Conservation (phyloP, 2,797 vertebrate genomes). For the Allochrocebus solatus region DNA sequence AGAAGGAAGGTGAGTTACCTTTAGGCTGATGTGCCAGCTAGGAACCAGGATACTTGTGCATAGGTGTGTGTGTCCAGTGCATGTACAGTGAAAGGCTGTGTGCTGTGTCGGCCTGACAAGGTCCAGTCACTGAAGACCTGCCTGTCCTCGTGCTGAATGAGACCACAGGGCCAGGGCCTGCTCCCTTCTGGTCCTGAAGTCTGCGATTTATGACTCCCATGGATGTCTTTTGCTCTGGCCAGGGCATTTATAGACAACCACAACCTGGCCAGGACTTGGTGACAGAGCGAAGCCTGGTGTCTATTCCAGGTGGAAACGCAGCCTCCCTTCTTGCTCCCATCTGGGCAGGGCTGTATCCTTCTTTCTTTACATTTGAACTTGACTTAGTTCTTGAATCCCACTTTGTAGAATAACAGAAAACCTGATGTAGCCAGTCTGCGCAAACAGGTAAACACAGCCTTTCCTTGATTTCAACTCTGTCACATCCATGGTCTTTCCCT, state of each 20-base stretch:
- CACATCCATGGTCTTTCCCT: neutral
- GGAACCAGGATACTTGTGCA: neutral
- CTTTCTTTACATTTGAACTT: neutral
- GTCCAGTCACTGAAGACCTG: neutral
- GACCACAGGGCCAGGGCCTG: neutral
- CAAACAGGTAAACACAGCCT: neutral
- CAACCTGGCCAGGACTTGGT: neutral
- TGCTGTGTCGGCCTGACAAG: neutral
- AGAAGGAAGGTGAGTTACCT: neutral
- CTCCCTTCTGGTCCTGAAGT: neutral
- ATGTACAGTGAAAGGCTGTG: neutral
- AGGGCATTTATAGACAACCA: neutral
- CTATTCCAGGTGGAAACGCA: neutral
- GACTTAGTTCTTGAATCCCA: neutral
- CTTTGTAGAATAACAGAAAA: neutral
- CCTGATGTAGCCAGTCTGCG: neutral
- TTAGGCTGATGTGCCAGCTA: too few relatives aligned
- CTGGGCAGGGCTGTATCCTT: neutral
- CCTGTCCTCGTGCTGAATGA: neutral
- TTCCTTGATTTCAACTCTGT: neutral
- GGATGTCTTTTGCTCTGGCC: neutral
- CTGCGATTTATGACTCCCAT: neutral
- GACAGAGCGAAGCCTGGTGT: neutral
- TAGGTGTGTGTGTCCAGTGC: fast-evolving
- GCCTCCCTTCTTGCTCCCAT: neutral